Evolutionary conservation across 2,888 invertebrate species (phyloP).

Genomic region (Drosophila anomelani): DNA sequence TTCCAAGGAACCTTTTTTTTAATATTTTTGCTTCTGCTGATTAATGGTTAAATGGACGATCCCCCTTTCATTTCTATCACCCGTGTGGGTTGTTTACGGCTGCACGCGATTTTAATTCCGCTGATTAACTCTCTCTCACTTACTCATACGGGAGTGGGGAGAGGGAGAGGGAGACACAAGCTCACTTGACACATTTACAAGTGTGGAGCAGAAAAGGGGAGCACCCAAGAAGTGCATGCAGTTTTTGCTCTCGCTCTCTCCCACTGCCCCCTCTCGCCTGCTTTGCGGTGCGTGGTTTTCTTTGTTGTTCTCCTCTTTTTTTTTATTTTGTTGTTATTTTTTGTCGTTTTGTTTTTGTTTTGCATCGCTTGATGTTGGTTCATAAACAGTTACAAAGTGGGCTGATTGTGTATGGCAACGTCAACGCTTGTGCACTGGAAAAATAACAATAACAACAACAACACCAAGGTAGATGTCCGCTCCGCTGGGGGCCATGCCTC

Average conservation of each 20-base stretch:
- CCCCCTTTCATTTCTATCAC: constrained; percentile 32
- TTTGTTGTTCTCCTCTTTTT: constrained; percentile 32
- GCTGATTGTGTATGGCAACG: constrained; percentile 65
- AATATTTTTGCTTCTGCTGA: constrained; percentile 61
- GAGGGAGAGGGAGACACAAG: too few relatives aligned
- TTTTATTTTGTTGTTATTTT: constrained; percentile 3
- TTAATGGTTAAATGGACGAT: constrained; percentile 58
- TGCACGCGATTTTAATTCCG: constrained; percentile 63
- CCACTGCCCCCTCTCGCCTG: constrained; percentile 3
- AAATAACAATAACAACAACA: constrained; percentile 59
- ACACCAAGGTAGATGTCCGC: constrained; percentile 36
- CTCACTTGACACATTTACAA: too few relatives aligned
- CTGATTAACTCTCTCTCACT: constrained; percentile 47
- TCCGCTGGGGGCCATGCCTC: constrained; percentile 62
- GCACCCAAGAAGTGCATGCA: constrained; percentile 47
- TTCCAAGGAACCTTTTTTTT: constrained; percentile 49
- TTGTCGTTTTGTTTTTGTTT: constrained; percentile 47
- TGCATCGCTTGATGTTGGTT: constrained; percentile 66
- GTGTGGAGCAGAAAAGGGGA: constrained; percentile 41
- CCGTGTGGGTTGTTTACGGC: constrained; percentile 35
- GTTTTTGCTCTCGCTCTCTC: constrained; percentile 14
- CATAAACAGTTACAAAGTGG: constrained; percentile 68
- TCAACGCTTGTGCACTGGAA: constrained; percentile 68
- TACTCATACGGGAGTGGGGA: constrained; percentile 1
- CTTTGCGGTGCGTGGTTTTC: constrained; percentile 45